Evolutionary conservation across 1,140 invertebrate species (phyloP).

Genomic region (Metaphire vulgaris): DNA sequence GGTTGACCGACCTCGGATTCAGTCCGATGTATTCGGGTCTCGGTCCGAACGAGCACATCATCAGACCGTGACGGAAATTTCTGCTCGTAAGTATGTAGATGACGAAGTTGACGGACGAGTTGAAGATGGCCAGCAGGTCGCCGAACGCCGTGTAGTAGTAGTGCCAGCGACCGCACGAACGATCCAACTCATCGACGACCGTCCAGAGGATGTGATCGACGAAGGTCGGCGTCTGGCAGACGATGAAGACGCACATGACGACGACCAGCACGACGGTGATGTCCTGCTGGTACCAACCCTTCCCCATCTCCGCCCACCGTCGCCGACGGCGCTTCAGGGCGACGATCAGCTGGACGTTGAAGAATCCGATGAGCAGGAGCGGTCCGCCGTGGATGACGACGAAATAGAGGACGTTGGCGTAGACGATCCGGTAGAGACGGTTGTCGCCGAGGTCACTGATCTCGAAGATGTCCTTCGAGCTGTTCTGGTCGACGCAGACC

Average conservation of each 20-base stretch:
- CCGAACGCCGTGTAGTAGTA: conserved; percentile 30
- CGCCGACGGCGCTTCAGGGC: conserved; percentile 21
- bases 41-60: conserved; percentile 6
- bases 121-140: conserved; percentile 21
- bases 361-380: conserved; percentile 12
- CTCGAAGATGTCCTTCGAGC: conserved; percentile 12
- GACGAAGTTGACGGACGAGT: conserved; percentile 28
- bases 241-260: conserved; percentile 28
- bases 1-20: not conserved
- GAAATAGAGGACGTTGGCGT: conserved; percentile 23
- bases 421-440: conserved; percentile 19
- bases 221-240: conserved; percentile 29
- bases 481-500: conserved; percentile 21
- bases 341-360: conserved; percentile 23
- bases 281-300: conserved; percentile 28
- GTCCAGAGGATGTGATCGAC: conserved; percentile 28
- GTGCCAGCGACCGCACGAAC: conserved; percentile 24
- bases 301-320: conserved; percentile 21
- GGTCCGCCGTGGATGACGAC: conserved; percentile 26
- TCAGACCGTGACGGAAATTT: conserved; percentile 21
- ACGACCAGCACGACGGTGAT: conserved; percentile 22
- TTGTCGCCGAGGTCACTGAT: conserved; percentile 24
- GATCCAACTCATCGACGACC: not conserved
- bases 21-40: not conserved
- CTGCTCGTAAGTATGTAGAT: conserved; percentile 27